Evolutionary conservation across 2,888 invertebrate genomes (phyloP).

Genomic region (Aradus depressus): DNA sequence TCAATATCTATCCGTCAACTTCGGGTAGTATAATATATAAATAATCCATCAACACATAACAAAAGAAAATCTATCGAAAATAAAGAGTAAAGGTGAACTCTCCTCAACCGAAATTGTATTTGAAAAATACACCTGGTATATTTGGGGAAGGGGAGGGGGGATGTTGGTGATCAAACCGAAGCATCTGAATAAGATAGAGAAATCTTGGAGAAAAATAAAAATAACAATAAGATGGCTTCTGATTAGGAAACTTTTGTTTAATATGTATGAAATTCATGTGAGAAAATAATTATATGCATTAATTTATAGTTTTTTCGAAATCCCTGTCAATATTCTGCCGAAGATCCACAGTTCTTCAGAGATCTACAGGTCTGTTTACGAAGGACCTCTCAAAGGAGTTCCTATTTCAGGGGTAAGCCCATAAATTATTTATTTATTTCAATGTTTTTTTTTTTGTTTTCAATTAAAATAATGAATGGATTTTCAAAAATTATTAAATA

Average conservation of each 20-base stretch:
- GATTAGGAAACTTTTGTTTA: neutral
- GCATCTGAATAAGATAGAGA: no score
- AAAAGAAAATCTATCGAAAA: no score
- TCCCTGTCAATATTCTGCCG: conserved; percentile 74
- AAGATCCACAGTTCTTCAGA: conserved; percentile 85
- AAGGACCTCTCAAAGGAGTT: conserved; percentile 61
- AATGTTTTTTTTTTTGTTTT: neutral
- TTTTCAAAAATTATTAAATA: neutral
- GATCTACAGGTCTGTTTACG: conserved; percentile 72
- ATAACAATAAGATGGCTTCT: neutral
- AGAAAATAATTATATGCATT: neutral
- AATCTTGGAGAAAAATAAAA: no score
- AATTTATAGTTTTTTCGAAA: conserved; percentile 62
- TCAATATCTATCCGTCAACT: no score
- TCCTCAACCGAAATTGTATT: no score
- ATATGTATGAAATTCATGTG: neutral
- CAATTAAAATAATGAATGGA: neutral
- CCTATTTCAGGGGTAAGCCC: conserved; percentile 74
- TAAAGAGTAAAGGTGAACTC: no score
- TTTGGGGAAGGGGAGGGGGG: no score
- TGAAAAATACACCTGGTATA: no score
- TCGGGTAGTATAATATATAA: no score
- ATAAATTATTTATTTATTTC: neutral
- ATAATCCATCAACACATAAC: no score
- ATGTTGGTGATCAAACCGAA: no score